phyloP scores from a whole-genome alignment of 1,140 invertebrate species.

The Drosophila rufa region DNA sequence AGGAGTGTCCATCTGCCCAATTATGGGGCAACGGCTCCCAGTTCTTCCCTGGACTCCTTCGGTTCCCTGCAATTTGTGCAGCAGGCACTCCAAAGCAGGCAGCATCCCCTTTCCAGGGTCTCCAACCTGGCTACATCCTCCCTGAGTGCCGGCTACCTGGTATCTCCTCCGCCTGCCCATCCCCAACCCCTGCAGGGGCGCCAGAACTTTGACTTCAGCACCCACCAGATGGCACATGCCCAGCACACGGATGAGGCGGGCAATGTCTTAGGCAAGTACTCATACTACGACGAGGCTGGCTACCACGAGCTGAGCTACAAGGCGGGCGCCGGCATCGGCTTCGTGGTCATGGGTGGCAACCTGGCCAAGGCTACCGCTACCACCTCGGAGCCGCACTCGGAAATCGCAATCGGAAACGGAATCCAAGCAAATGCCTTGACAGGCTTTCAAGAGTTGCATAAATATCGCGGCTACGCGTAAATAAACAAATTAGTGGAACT shows the following conservation, averaged over 20 bases:
- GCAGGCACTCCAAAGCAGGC: conserved; percentile 38
- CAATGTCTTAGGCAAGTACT: conserved; percentile 89
- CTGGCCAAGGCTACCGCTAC: conserved; percentile 56
- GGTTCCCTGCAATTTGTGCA: conserved; percentile 51
- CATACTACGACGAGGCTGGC: conserved; percentile 88
- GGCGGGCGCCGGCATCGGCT: conserved; percentile 73
- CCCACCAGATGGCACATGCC: conserved; percentile 88
- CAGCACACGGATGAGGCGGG: conserved; percentile 89
- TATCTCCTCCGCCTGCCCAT: not conserved
- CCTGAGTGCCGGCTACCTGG: conserved; percentile 9
- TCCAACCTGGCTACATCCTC: conserved; percentile 5
- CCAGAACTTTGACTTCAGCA: conserved; percentile 55
- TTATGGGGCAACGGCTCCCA: conserved; percentile 25
- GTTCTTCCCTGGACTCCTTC: conserved; percentile 10
- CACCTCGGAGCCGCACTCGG: conserved; percentile 15
- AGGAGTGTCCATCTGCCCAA: conserved; percentile 30
- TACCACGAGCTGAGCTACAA: conserved; percentile 77
- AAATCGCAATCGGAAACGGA: conserved; percentile 41
- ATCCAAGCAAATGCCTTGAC: conserved; percentile 48
- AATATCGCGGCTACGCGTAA: conserved; percentile 42
- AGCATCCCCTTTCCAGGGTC: conserved; percentile 2
- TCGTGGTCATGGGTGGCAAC: conserved; percentile 77
- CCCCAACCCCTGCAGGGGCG: not conserved
- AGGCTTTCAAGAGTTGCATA: conserved; percentile 48
- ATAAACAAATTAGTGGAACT: conserved; percentile 35